Base-by-base conservation (phyloP, 2,797 vertebrate genomes). In the Glossophaga mutica region DNA sequence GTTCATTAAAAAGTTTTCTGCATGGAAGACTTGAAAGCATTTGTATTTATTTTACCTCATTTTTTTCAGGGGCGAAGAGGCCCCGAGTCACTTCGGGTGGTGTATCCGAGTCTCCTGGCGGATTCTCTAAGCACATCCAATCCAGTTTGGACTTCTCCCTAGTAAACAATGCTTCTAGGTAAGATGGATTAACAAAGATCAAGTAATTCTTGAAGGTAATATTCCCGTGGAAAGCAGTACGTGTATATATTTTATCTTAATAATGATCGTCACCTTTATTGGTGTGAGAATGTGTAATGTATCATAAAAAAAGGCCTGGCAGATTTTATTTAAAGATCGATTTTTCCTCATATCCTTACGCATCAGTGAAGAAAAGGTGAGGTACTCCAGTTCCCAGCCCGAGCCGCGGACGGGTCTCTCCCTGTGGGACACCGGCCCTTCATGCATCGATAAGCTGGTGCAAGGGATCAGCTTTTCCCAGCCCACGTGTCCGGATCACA, bases 391-490 rank as follows among this genome's bases (percentile, higher is more conserved):
- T 84, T 99, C 99, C 8, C 99, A 99, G 98, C 99, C 99, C 0
- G 99, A 99, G 97, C 99, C 99, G 0, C 98, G 99, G 15, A 98
- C 98, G 1, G 96, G 98, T 29, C 97, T 98, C 55, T 98, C 98
- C 6, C 97, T 98, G 0, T 99, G 99, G 99, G 99, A 99, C 59
- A 98, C 98, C 52, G 98, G 98, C 67, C 93, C 98, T 5, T 97
- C 98, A 5, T 97, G 98, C 42, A 98, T 99, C 34, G 98, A 99
- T 93, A 98, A 98, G 2, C 98, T 99, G 3, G 99, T 99, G 57
- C 98, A 98, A 94, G 99, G 99, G 15, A 99, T 99, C 98, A 99
- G 99, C 98, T 99, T 99, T 98, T 99, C 99, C 0, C 99, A 99
- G 97, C 99, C 99, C 0, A 98, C 98, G 71, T 99, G 99, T 97